Evolutionary conservation across 1,140 invertebrate genomes (phyloP), one percentile per base, ranked within the genome.

Genomic region (Mamestra configurata): DNA sequence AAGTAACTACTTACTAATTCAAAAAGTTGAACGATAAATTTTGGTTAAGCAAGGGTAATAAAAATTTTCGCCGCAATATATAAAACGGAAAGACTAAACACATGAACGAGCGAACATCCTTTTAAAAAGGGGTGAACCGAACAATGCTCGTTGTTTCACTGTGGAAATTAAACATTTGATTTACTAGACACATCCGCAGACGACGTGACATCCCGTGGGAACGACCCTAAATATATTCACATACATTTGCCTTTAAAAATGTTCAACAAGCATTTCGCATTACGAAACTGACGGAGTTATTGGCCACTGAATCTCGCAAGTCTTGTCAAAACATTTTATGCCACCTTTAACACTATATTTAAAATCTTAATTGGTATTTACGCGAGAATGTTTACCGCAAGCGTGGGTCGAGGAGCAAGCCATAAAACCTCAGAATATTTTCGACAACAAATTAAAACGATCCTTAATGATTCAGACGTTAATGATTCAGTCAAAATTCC

Each of bases 161-260:
- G 79, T 78, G 84, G 84, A 86, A 87, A 87, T 89, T 89, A 86
- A 89, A 89, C 84, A 89, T 89, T 89, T 87, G 88, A 89, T 87
- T 89, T 89, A 89, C 81, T 81, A 83, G 55, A 84, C 80, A 79
- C 82, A 85, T 89, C 87, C 84, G 80, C 53, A 80, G 79, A 71
- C 24, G 79, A 86, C 82, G 57, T 83, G 78, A 82, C 76, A 59
- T 79, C 82, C 81, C 84, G 83, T 88, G 83, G 81, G 88, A 86
- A 82, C 68, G 10, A 64, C 68, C 77, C 43, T 79, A 80, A 71
- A 77, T 77, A 51, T 77, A 77, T 80, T 43, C 66, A 78, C 77
- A 80, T 82, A 84, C 77, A 82, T 82, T 79, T 40, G 40, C 53
- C 61, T 76, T 84, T 84, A 80, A 84, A 85, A 83, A 84, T 80